A percentile compares a stretch with the other conserved stretches of the same genome.
Evolutionary conservation across 2,113 vertebrate genomes (phyloP).

Genomic region (Daboia siamensis): DNA sequence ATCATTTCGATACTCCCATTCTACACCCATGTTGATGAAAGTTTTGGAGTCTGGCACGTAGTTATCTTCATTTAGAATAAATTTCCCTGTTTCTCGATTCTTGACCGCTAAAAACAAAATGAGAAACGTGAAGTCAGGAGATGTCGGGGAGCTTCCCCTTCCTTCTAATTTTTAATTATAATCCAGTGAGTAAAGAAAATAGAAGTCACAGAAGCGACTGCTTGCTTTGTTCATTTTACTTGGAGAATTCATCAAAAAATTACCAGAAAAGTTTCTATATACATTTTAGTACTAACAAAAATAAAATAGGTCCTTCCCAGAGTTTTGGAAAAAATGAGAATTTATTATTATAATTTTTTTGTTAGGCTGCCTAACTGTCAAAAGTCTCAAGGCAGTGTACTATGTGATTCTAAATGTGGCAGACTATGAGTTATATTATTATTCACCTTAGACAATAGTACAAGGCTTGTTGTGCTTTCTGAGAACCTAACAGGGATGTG

Average conservation of each 20-base stretch:
- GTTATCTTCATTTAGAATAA: conserved; percentile 87
- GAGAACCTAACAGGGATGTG: not conserved
- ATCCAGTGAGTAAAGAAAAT: not conserved
- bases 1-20: conserved; percentile 94
- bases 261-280: not conserved
- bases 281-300: not conserved
- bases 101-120: conserved; percentile 80
- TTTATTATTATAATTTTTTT: not conserved
- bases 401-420: not conserved
- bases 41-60: conserved; percentile 80
- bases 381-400: not conserved
- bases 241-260: not conserved
- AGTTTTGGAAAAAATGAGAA: not conserved
- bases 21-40: conserved; percentile 89
- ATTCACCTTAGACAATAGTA: not conserved
- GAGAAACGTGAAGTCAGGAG: not conserved
- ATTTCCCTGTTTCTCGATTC: conserved; percentile 86
- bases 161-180: not conserved
- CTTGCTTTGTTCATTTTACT: conserved; percentile 12
- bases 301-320: not conserved
- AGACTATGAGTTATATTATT: not conserved
- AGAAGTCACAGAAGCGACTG: not conserved
- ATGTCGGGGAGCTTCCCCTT: rapidly evolving
- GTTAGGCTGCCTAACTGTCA: not conserved
- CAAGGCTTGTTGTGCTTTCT: not conserved